Percentiles rank a stretch among this genome's conserved stretches.
These are phyloP conservation scores for Acronicta alni DNA, from an alignment of 2,888 invertebrate species.

Conservation along the genomic window DNA sequence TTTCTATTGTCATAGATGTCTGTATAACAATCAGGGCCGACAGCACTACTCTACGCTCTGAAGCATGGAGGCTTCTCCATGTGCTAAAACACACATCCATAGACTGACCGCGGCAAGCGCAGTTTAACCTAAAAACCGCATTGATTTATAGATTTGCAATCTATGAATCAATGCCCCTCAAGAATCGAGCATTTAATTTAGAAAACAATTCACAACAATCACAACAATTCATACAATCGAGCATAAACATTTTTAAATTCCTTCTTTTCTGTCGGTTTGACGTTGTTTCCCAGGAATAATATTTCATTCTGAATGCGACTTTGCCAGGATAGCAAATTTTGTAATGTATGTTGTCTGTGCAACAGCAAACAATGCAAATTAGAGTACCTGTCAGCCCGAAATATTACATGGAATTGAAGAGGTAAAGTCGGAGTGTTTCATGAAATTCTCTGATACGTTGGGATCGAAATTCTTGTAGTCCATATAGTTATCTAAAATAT, in stretches of 20 bases:
- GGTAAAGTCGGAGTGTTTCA: constrained; percentile 11
- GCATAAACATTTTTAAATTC: constrained; percentile 10
- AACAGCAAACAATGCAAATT: constrained; percentile 49
- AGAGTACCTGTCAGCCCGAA: constrained; percentile 20
- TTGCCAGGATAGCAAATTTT: constrained; percentile 26
- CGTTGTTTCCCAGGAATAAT: constrained; percentile 25
- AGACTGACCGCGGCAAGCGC: no score
- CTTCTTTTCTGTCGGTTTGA: constrained; percentile 15
- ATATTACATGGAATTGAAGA: constrained; percentile 17
- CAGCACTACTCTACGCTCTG: no score
- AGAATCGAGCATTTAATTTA: no score
- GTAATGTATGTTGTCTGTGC: constrained; percentile 42
- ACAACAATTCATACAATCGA: no score
- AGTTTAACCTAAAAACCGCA: no score
- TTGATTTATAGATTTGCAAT: no score
- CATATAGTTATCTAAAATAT: neutral
- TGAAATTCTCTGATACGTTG: constrained; percentile 1
- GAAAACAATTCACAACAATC: no score
- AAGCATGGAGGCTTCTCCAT: no score
- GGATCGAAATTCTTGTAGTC: constrained; percentile 2
- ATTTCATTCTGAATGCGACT: constrained; percentile 35
- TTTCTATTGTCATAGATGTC: no score
- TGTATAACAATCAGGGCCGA: no score
- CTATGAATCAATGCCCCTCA: no score
- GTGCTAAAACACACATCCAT: no score